Evolutionary conservation across 64 coral and sea anemone genomes (phyloP).

Genomic region (Porites lutea): DNA sequence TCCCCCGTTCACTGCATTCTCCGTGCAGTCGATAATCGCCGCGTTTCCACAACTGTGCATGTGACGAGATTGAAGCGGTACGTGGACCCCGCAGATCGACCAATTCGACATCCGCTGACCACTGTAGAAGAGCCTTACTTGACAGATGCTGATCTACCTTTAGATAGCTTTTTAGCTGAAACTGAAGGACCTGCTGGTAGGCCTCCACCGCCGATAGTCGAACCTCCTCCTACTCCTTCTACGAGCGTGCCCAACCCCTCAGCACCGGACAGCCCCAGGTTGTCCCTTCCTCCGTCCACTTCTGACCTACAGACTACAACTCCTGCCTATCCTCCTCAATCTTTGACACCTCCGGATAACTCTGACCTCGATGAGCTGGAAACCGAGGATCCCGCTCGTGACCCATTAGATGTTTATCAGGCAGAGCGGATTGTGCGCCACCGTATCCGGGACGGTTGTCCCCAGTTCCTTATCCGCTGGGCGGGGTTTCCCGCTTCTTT

Average conservation of each 20-base stretch:
- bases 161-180: background rate
- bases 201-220: background rate
- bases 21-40: background rate
- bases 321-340: too few relatives aligned
- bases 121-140: background rate
- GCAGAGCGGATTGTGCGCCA: slow-evolving; percentile 13
- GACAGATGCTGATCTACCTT: background rate
- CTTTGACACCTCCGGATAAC: too few relatives aligned
- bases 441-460: background rate
- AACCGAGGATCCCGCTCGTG: background rate
- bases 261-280: too few relatives aligned
- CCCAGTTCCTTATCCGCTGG: slow-evolving; percentile 32
- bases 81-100: background rate
- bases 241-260: background rate
- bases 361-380: background rate
- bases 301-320: background rate
- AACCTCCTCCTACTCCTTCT: background rate
- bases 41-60: background rate
- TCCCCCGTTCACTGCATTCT: slow-evolving; percentile 21
- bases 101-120: background rate
- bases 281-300: background rate
- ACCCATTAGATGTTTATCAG: background rate
- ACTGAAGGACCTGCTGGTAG: background rate
- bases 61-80: slow-evolving; percentile 29
- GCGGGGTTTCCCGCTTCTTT: slow-evolving; percentile 15